These are phyloP conservation scores for Lepidothrix coronata DNA, from an alignment of 2,113 vertebrate genomes.

Conservation along the genomic window DNA sequence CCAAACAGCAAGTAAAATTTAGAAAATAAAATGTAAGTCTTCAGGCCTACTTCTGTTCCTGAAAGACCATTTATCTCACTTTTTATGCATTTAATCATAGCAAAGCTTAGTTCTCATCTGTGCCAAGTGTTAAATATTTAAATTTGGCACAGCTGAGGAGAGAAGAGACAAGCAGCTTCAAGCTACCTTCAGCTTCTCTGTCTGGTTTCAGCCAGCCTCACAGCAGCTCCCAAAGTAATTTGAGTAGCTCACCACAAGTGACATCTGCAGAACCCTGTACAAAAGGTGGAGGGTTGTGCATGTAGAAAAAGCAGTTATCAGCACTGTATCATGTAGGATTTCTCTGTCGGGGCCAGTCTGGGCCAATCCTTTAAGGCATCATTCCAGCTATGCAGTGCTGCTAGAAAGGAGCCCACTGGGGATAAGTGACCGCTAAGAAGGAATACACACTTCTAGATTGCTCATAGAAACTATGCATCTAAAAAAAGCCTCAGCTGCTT, in stretches of 20 bases:
- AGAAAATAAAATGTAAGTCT: background rate
- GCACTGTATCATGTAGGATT: background rate
- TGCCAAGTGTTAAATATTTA: background rate
- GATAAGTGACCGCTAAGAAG: background rate
- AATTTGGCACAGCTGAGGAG: background rate
- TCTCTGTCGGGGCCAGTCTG: background rate
- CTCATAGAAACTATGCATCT: background rate
- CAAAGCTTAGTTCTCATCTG: background rate
- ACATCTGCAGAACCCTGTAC: background rate
- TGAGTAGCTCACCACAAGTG: background rate
- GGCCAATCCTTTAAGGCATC: background rate
- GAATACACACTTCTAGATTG: background rate
- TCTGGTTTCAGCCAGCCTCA: background rate
- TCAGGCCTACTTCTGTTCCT: background rate
- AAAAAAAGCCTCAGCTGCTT: constrained; percentile 61
- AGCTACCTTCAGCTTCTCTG: background rate
- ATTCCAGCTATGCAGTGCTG: background rate
- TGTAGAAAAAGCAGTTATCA: background rate
- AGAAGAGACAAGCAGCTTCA: background rate
- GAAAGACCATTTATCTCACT: background rate
- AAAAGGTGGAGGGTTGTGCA: background rate
- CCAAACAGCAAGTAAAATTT: background rate
- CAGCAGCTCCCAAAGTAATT: background rate
- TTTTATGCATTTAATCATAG: background rate
- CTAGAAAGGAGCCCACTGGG: background rate